Percentiles rank a stretch among this genome's conserved stretches.
phyloP scores from a whole-genome alignment of 2,113 vertebrate species.

The Formicarius rufipectus region DNA sequence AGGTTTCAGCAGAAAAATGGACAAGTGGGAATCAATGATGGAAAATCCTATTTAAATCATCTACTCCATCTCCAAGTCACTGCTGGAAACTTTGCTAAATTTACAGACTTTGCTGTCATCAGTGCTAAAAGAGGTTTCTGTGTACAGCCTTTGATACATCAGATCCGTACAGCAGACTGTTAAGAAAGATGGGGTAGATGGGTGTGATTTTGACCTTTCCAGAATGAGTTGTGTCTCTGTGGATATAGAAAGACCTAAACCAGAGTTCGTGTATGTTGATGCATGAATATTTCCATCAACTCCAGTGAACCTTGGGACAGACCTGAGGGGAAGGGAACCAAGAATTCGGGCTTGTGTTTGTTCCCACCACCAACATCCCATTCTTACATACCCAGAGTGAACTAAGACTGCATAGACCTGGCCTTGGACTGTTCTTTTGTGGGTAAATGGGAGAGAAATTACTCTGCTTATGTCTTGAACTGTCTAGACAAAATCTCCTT shows the following conservation, averaged over 20 bases:
- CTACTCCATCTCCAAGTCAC: background rate
- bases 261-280: background rate
- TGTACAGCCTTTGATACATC: background rate
- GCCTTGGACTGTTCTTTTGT: background rate
- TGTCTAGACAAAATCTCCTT: background rate
- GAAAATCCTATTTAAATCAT: constrained; percentile 18
- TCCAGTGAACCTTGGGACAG: background rate
- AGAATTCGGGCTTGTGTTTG: background rate
- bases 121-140: constrained; percentile 23
- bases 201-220: constrained; percentile 33
- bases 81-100: constrained; percentile 38
- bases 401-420: background rate
- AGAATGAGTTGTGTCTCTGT: background rate
- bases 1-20: constrained; percentile 32
- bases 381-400: background rate
- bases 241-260: background rate
- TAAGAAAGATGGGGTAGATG: constrained; percentile 13
- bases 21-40: background rate
- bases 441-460: background rate
- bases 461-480: background rate
- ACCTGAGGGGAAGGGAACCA: background rate
- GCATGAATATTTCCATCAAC: background rate
- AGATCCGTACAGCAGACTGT: constrained; percentile 22
- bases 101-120: constrained; percentile 43
- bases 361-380: background rate